Evolutionary conservation across 2,888 invertebrate species (phyloP).

Genomic region (Scrobipalpa atriplicella): DNA sequence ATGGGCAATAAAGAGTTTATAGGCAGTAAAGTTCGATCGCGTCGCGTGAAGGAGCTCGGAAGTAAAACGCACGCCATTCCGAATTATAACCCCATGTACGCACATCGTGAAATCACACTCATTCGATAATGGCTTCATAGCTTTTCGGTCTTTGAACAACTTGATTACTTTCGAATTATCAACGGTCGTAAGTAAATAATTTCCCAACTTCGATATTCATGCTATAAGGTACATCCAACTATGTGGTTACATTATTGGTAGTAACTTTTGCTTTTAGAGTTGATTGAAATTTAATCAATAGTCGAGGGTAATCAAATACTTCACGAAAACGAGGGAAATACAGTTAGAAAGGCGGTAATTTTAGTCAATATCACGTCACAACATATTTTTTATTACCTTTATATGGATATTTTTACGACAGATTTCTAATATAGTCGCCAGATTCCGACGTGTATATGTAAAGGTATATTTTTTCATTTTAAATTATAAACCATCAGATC

Average conservation of each 20-base stretch:
- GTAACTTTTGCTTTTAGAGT: constrained; percentile 41
- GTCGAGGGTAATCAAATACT: constrained; percentile 48
- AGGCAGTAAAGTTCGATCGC: constrained; percentile 79
- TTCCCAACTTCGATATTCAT: neutral
- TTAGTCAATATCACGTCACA: constrained; percentile 46
- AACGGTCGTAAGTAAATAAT: constrained; percentile 16
- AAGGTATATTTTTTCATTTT: constrained; percentile 50
- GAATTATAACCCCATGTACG: constrained; percentile 51
- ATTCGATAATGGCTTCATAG: constrained; percentile 49
- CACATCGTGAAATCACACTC: constrained; percentile 47
- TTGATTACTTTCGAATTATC: constrained; percentile 25
- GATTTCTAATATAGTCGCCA: constrained; percentile 51
- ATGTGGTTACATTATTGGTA: constrained; percentile 48
- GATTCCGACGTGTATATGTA: constrained; percentile 40
- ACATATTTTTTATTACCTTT: constrained; percentile 48
- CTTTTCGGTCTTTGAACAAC: constrained; percentile 20
- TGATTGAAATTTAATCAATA: constrained; percentile 54
- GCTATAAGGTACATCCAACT: constrained; percentile 33
- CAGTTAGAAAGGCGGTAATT: constrained; percentile 46
- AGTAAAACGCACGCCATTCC: constrained; percentile 63
- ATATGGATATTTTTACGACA: constrained; percentile 47
- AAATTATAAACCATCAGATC: constrained; percentile 50
- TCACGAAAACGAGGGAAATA: constrained; percentile 33
- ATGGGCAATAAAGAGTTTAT: constrained; percentile 81
- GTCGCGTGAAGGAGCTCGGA: constrained; percentile 63